Percentiles rank a stretch among this genome's conserved stretches.
Evolutionary conservation across 2,888 invertebrate species (phyloP).

Genomic region (Athetis lepigone): DNA sequence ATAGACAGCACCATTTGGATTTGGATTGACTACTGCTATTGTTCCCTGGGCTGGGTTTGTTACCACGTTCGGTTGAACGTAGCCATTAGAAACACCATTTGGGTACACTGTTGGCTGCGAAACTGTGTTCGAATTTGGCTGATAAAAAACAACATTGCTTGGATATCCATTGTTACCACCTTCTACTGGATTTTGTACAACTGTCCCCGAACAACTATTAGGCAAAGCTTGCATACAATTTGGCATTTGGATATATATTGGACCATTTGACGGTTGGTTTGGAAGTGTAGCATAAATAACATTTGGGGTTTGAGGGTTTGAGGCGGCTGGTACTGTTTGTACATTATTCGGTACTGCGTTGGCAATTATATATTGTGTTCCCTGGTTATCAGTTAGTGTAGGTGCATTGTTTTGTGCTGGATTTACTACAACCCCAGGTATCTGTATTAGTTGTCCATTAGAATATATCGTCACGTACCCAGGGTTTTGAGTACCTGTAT

Average conservation of each 20-base stretch:
- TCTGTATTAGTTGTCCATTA: slow-evolving; percentile 52
- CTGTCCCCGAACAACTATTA: slow-evolving; percentile 9
- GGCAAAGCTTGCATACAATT: slow-evolving; percentile 25
- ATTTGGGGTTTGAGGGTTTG: slow-evolving; percentile 35
- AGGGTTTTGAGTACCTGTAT: slow-evolving; percentile 32
- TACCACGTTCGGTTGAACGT: slow-evolving; percentile 3
- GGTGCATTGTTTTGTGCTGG: slow-evolving; percentile 42
- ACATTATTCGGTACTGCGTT: slow-evolving; percentile 31
- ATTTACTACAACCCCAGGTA: slow-evolving; percentile 55
- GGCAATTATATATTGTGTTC: slow-evolving; percentile 19
- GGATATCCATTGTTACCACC: slow-evolving; percentile 25
- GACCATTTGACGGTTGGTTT: slow-evolving; percentile 35
- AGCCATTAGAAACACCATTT: slow-evolving; percentile 21
- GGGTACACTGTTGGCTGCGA: slow-evolving; percentile 15
- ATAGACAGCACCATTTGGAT: neutral
- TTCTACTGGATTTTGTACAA: slow-evolving; percentile 17
- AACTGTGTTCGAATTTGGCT: slow-evolving; percentile 15
- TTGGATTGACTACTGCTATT: slow-evolving; percentile 32
- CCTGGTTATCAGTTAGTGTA: slow-evolving; percentile 27
- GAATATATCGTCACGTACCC: slow-evolving; percentile 50
- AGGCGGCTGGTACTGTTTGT: slow-evolving; percentile 7
- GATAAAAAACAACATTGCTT: slow-evolving; percentile 26
- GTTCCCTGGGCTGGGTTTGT: slow-evolving; percentile 11
- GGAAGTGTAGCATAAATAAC: slow-evolving; percentile 37
- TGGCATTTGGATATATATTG: slow-evolving; percentile 42